phyloP scores from a whole-genome alignment of 2,797 vertebrate genomes.

The Euthynnus affinis region DNA sequence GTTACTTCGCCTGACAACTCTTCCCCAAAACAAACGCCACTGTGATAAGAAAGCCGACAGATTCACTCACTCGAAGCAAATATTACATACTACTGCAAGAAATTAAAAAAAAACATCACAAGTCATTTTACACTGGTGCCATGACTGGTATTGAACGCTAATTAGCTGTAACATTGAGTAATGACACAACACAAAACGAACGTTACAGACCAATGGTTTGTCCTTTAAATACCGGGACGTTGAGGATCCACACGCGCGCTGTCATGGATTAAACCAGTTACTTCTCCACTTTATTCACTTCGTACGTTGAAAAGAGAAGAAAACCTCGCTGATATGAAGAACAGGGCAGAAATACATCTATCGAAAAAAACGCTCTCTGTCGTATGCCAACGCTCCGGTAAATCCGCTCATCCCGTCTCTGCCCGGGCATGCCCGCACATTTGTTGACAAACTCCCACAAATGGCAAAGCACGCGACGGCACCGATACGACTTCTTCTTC shows the following conservation, averaged over 20 bases:
- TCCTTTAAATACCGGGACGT: slow-evolving; percentile 15
- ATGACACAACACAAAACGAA: neutral
- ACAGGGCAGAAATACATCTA: neutral
- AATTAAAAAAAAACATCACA: neutral
- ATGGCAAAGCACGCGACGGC: neutral
- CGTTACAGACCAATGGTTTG: neutral
- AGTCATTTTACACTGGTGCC: too few species aligned
- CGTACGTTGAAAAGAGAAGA: neutral
- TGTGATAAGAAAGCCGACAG: neutral
- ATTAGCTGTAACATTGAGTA: neutral
- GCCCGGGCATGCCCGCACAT: slow-evolving; percentile 69
- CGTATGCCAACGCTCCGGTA: neutral
- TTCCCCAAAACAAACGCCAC: slow-evolving; percentile 36
- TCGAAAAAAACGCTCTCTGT: neutral
- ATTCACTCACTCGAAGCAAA: neutral
- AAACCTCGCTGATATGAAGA: neutral
- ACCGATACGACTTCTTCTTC: fast-evolving
- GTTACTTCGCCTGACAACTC: slow-evolving; percentile 21
- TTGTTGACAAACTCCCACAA: slow-evolving; percentile 61
- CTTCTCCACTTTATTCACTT: neutral
- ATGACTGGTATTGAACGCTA: too few species aligned
- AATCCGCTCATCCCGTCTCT: slow-evolving; percentile 36
- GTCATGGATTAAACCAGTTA: neutral
- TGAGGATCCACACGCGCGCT: neutral
- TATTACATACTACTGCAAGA: neutral